Percentiles rank a stretch among this genome's conserved stretches.
Evolutionary conservation across 1,140 invertebrate genomes (phyloP).

Genomic region (Odontomachus brunneus): DNA sequence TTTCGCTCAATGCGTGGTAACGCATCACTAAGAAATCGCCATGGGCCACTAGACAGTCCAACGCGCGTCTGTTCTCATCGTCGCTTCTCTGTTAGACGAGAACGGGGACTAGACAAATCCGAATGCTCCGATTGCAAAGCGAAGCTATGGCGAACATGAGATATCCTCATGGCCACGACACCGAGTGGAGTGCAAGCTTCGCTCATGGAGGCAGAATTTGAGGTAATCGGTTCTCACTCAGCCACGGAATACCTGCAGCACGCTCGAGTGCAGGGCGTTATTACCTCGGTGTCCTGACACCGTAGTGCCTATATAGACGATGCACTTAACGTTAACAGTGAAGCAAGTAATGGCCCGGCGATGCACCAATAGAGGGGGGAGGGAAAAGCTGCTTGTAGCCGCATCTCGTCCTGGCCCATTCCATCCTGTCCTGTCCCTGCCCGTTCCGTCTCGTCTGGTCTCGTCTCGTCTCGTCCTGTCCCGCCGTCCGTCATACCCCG

Average conservation of each 20-base stretch:
- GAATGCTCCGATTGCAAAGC: constrained; percentile 54
- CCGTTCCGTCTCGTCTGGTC: background rate
- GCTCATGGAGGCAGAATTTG: constrained; percentile 22
- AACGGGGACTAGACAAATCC: constrained; percentile 42
- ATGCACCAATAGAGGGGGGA: constrained; percentile 27
- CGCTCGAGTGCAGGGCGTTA: constrained; percentile 54
- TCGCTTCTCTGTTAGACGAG: constrained; percentile 6
- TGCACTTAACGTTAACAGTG: constrained; percentile 68
- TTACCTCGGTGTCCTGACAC: constrained; percentile 66
- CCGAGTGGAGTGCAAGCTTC: constrained; percentile 17
- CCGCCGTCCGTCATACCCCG: constrained; percentile 29
- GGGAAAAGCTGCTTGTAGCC: background rate
- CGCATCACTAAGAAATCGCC: no score
- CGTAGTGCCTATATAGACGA: constrained; percentile 59
- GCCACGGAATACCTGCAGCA: constrained; percentile 45
- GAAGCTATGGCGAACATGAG: constrained; percentile 30
- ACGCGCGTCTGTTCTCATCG: no score
- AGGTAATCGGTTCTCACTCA: constrained; percentile 66
- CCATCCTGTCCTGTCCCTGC: background rate
- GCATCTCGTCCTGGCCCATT: background rate
- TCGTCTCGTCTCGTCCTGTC: background rate
- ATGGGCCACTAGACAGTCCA: background rate
- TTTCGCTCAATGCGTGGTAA: background rate
- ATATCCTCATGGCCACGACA: constrained; percentile 27
- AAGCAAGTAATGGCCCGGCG: constrained; percentile 63